A percentile compares a stretch with the other conserved stretches of the same genome.
Conservation (phyloP, 2,797 vertebrate genomes). For the Sebastes kiyomatsui region DNA sequence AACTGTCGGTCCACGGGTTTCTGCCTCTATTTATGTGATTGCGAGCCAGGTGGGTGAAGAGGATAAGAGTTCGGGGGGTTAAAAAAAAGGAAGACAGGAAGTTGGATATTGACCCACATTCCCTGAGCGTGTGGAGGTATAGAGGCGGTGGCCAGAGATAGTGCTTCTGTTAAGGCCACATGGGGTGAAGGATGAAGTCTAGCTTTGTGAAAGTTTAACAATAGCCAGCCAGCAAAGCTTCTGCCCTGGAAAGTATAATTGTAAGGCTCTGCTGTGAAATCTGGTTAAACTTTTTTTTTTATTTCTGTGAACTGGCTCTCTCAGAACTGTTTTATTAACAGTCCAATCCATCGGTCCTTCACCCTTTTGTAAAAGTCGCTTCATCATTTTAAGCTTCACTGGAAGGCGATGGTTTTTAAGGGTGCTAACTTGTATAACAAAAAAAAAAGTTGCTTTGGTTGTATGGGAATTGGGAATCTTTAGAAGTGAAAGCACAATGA, state of each 20-base stretch:
- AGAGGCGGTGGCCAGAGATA: conserved; percentile 26
- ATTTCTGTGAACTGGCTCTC: conserved; percentile 31
- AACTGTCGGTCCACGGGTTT: not conserved
- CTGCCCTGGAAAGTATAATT: conserved; percentile 54
- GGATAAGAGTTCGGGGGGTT: conserved; percentile 32
- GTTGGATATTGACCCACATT: conserved; percentile 65
- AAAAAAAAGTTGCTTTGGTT: not conserved
- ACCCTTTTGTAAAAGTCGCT: conserved; percentile 30
- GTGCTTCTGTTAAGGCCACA: conserved; percentile 49
- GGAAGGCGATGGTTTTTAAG: conserved; percentile 13
- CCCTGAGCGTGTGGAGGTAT: conserved; percentile 25
- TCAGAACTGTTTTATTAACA: conserved; percentile 45
- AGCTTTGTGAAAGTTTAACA: conserved; percentile 68
- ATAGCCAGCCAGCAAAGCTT: conserved; percentile 56
- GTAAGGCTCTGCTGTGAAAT: conserved; percentile 60
- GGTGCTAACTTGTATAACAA: not conserved
- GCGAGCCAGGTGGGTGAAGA: conserved; percentile 33
- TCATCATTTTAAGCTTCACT: conserved; percentile 38
- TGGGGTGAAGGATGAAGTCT: conserved; percentile 61
- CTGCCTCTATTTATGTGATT: not conserved
- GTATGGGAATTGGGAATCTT: not conserved
- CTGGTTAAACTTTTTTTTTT: conserved; percentile 29
- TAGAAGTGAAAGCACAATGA: not conserved
- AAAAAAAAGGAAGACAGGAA: conserved; percentile 32
- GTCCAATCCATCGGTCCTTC: conserved; percentile 5